Base-by-base conservation (phyloP, 2,888 invertebrate genomes). In the Chrysotoxum bicinctum region DNA sequence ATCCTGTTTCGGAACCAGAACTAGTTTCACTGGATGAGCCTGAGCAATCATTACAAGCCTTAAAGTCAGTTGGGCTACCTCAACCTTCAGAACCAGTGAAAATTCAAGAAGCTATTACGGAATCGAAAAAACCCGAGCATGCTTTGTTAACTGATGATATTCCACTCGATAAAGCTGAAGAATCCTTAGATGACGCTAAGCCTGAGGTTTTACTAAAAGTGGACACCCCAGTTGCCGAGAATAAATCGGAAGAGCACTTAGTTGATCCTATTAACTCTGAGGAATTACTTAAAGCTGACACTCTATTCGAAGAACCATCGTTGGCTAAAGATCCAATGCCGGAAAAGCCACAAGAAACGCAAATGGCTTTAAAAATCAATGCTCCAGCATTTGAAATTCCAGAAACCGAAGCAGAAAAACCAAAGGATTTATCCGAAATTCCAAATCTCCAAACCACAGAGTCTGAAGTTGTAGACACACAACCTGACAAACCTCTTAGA, bases 1-100 rank as follows among this genome's bases (percentile, higher is more conserved):
- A 87, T 45, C 19, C 66, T 0, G 54, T 66, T 26, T 23, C 26
- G 10, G 79, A 66, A 43, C 50, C 73, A 19, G 86, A 70, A 7
- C 73, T 83, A 32, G 12, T 23, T 23, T 1, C 86, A 64, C 60
- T 5, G 8, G 72, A 64, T 5, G 86, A 82, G 40, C 45, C 83
- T 12, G 72, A 26, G 1, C 79, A 75, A 10, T 8, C 66, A 1
- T 10, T 74, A 6, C 69, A 84, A 30, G 16, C 35, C 5, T 60
- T 72, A 1, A 88, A 85, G 5, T 26, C 60, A 8, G 73, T 72
- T 48, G 69, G 84, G 7, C 32, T 62, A 73, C 43, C 37, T 10
- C 60, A 43, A 10, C 52, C 40, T 32, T 16, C 35, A 35, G 70
- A 82, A n/a, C 54, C 75, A 19, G 72, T n/a, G 1, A 72, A 26